phyloP scores from a whole-genome alignment of 2,113 vertebrate genomes.

The Aix galericulata region DNA sequence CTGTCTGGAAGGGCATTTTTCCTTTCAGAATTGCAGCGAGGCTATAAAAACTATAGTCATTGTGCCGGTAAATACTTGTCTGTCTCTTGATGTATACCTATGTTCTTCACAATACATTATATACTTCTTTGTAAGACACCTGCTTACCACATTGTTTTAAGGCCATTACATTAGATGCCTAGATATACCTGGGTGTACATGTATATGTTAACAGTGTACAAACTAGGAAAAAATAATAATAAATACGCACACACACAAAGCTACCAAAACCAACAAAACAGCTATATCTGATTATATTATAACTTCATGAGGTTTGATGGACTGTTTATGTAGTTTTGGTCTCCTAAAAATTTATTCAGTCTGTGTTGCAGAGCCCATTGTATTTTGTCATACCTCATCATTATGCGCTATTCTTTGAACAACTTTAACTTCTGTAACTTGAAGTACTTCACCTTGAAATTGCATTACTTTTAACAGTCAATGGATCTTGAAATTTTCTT shows the following conservation, averaged over 20 bases:
- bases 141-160: not conserved
- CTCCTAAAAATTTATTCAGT: not conserved
- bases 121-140: not conserved
- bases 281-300: not conserved
- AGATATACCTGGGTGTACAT: not conserved
- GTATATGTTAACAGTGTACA: not conserved
- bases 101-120: not conserved
- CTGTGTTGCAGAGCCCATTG: not conserved
- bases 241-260: not conserved
- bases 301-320: not conserved
- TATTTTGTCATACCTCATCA: not conserved
- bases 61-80: not conserved
- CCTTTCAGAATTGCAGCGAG: not conserved
- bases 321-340: not conserved
- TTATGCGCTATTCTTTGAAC: not conserved
- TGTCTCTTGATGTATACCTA: not conserved
- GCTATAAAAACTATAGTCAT: not conserved
- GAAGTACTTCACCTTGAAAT: not conserved
- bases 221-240: not conserved
- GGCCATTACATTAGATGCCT: not conserved
- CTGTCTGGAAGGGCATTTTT: not conserved
- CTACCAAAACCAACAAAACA: not conserved
- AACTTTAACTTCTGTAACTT: not conserved
- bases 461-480: not conserved
- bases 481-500: slow-evolving; percentile 8